A percentile compares a stretch with the other conserved stretches of the same genome.
Conservation (phyloP, 2,113 vertebrate genomes). For the Tetrax tetrax region DNA sequence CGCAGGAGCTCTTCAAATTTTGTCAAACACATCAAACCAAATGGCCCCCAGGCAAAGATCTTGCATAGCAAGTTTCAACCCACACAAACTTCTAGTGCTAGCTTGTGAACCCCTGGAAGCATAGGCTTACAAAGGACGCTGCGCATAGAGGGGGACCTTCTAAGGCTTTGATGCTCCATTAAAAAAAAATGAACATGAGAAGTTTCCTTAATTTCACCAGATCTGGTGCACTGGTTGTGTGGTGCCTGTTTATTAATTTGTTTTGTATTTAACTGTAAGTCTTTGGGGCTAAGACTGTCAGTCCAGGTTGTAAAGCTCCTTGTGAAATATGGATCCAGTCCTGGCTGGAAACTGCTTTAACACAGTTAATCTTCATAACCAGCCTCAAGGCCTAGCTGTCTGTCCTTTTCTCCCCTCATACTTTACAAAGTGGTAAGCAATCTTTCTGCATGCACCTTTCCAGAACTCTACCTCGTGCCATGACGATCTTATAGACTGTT, state of each 20-base stretch:
- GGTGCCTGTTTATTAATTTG: not conserved
- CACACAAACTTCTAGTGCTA: slow-evolving; percentile 50
- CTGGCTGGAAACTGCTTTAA: not conserved
- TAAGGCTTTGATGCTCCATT: not conserved
- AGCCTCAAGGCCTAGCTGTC: not conserved
- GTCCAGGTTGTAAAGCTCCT: not conserved
- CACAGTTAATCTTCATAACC: not conserved
- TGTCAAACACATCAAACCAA: slow-evolving; percentile 67
- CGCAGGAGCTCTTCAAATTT: slow-evolving; percentile 36
- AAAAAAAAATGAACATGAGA: not conserved
- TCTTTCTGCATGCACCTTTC: not conserved
- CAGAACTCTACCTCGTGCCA: accelerated
- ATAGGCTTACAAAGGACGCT: not conserved
- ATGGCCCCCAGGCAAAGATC: slow-evolving; percentile 33
- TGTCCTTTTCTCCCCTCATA: not conserved
- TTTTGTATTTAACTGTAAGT: not conserved
- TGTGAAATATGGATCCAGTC: not conserved
- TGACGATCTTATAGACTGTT: accelerated
- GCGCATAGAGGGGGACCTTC: not conserved
- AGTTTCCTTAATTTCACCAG: not conserved
- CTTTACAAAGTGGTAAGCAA: not conserved
- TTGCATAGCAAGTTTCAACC: slow-evolving; percentile 52
- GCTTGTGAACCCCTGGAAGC: slow-evolving; percentile 50
- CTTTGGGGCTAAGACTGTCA: not conserved
- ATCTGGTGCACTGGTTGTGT: not conserved